phyloP scores from a whole-genome alignment of 2,888 invertebrate species.

The Nymphalis polychloros region DNA sequence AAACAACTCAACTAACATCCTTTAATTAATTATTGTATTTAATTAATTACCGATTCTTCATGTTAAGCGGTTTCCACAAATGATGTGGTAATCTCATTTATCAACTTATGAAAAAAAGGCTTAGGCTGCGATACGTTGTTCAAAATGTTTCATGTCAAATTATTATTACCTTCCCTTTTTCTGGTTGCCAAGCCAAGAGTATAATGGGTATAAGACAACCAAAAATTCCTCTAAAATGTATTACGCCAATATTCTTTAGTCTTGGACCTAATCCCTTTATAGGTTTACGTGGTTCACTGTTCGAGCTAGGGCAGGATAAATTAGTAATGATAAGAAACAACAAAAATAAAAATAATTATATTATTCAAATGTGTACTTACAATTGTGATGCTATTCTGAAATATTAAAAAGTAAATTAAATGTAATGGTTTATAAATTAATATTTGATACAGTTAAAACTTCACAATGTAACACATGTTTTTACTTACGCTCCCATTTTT shows the following conservation, averaged over 20 bases:
- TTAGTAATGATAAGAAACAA: neutral
- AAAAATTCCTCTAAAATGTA: constrained; percentile 53
- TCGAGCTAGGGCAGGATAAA: constrained; percentile 16
- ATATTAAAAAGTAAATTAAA: constrained; percentile 4
- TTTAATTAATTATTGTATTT: no score
- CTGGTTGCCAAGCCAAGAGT: constrained; percentile 43
- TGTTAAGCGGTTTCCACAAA: no score
- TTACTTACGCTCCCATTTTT: constrained; percentile 45
- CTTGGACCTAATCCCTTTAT: constrained; percentile 41
- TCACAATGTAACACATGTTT: neutral
- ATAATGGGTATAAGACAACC: constrained; percentile 49
- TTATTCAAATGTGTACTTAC: constrained; percentile 26
- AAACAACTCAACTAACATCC: no score
- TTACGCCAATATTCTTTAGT: constrained; percentile 43
- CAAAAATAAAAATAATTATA: neutral
- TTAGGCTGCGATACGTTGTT: no score
- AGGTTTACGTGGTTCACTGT: constrained; percentile 43
- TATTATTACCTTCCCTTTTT: constrained; percentile 43
- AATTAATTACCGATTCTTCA: no score
- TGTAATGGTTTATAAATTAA: neutral
- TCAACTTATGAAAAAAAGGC: no score
- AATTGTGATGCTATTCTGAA: constrained; percentile 22
- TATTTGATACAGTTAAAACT: neutral
- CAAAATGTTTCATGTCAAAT: no score
- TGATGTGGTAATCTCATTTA: no score